Conservation (phyloP, 1,140 invertebrate species). For the Anastrepha obliqua region DNA sequence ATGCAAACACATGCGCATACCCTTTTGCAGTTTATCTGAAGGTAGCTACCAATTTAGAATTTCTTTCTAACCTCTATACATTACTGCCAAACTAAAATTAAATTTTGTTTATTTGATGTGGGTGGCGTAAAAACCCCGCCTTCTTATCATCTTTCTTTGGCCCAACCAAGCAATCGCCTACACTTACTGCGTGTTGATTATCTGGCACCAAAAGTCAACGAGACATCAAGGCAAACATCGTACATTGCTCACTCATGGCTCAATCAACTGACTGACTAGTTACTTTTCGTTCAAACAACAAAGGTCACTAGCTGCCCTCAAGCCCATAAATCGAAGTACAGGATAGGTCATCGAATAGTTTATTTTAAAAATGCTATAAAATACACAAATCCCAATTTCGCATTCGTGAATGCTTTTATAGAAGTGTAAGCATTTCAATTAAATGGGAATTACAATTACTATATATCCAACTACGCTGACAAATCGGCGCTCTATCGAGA, state of each 20-base stretch:
- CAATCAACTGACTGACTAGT: slow-evolving; percentile 1
- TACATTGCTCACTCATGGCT: slow-evolving; percentile 46
- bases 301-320: neutral
- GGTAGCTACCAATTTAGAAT: too few species aligned
- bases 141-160: neutral
- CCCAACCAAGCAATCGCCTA: neutral
- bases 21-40: too few species aligned
- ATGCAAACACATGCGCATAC: neutral
- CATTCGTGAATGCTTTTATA: too few species aligned
- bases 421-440: too few species aligned
- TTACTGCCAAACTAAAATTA: neutral
- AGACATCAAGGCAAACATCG: slow-evolving; percentile 72
- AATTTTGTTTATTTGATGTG: slow-evolving; percentile 1
- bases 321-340: too few species aligned
- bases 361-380: neutral
- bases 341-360: too few species aligned
- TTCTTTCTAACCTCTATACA: neutral
- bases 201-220: slow-evolving; percentile 67
- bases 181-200: slow-evolving; percentile 61
- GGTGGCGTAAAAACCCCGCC: neutral
- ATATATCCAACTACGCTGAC: too few species aligned
- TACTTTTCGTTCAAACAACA: neutral
- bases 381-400: neutral
- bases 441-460: too few species aligned
- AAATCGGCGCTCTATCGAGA: too few species aligned